Conservation (phyloP, 2,888 invertebrate genomes). For the Malacosoma neustria region DNA sequence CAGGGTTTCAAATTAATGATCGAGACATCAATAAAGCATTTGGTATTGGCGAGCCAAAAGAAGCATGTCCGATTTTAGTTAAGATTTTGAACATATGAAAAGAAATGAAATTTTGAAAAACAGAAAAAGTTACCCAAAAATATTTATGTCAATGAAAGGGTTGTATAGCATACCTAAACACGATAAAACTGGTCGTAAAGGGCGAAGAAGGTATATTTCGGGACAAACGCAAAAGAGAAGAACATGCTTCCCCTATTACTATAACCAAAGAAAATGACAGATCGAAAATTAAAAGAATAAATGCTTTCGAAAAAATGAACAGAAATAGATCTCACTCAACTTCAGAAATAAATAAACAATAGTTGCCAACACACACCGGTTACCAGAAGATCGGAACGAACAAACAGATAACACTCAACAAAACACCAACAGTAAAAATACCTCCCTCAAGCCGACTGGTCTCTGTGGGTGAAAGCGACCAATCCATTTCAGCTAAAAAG, state of each 20-base stretch:
- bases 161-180: constrained; percentile 5
- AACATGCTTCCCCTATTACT: neutral
- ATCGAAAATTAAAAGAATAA: no score
- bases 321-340: no score
- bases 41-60: constrained; percentile 1
- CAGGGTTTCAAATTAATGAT: no score
- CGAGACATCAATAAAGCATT: neutral
- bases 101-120: constrained; percentile 5
- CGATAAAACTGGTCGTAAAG: constrained; percentile 7
- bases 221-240: neutral
- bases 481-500: no score
- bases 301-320: no score
- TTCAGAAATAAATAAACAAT: no score
- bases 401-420: no score
- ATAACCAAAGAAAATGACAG: no score
- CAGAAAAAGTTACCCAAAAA: constrained; percentile 7
- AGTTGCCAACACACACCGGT: no score
- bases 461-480: no score
- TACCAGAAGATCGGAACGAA: constrained; percentile 4
- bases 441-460: no score
- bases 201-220: neutral
- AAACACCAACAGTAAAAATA: no score
- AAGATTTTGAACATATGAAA: constrained; percentile 5
- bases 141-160: constrained; percentile 10
- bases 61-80: constrained; percentile 5